Conservation (phyloP, 2,113 vertebrate species). For the Azemiops feae region DNA sequence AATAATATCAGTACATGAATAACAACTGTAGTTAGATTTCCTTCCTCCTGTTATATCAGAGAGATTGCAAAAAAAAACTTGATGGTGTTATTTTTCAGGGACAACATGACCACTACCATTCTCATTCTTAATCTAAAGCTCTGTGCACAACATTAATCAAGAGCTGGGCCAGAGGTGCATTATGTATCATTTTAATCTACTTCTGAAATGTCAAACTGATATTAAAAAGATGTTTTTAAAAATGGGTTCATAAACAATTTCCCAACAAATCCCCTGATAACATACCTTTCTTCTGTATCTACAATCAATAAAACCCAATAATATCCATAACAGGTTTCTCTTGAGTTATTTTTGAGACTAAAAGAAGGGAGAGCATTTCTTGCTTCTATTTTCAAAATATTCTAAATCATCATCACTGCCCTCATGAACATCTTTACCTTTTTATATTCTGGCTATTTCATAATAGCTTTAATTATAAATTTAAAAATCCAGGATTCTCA, state of each 20-base stretch:
- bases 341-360: not conserved
- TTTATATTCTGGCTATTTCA: not conserved
- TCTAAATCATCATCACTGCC: not conserved
- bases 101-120: not conserved
- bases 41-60: not conserved
- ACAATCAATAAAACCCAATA: not conserved
- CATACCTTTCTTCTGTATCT: not conserved
- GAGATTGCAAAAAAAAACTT: not conserved
- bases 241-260: slow-evolving; percentile 8
- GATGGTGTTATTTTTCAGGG: not conserved
- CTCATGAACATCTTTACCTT: not conserved
- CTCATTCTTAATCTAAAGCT: not conserved
- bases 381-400: not conserved
- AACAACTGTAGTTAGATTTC: not conserved
- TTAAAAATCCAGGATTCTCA: not conserved
- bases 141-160: not conserved
- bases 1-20: not conserved
- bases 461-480: not conserved
- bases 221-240: slow-evolving; percentile 8
- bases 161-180: slow-evolving; percentile 6
- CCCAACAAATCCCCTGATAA: not conserved
- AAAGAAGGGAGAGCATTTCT: not conserved
- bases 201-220: slow-evolving; percentile 6
- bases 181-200: slow-evolving; percentile 1
- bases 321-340: not conserved